Base-by-base conservation (phyloP, 1,140 invertebrate genomes). In the Euura lappo region DNA sequence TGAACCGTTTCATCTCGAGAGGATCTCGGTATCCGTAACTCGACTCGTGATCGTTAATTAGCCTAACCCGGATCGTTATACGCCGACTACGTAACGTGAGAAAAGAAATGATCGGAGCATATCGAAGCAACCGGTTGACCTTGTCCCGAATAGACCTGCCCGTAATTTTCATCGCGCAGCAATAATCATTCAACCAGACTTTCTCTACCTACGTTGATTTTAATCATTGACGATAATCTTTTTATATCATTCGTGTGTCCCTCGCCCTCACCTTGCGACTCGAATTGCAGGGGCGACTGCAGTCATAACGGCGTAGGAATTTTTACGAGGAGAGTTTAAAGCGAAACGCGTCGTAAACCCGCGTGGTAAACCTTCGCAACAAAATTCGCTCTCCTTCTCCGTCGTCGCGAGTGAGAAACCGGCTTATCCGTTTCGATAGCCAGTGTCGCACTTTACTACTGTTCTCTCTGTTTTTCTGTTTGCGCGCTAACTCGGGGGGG, bases 291-390 rank as follows among this genome's bases (percentile, higher is more conserved):
- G 46, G 68, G 68, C 65, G 70, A 45, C 44, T 66, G 71, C 66
- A 45, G 68, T 44, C 65, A 47, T 76, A 69, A 60, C 13, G 10
- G 46, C 71, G 75, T 72, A 75, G 77, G 46, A 79, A 79, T 79
- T 79, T 79, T 79, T 79, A 79, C 76, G 78, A 79, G 69, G 78
- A 72, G 77, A 75, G 75, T 79, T 60, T 60, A 79, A 79, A 79
- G 74, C 73, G 78, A 71, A 79, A 79, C 77, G 75, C 44, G 10
- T 75, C 75, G 72, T 79, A 79, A 79, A n/a, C n/a, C n/a, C n/a
- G n/a, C n/a, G n/a, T n/a, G n/a, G n/a, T n/a, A n/a, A n/a, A 60
- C 51, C 28, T 60, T 60, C 51, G 51, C 51, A 60, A 60, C 51
- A 60, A 60, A 60, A 3, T 60, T n/a, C 51, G 3, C 51, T 28